Evolutionary conservation across 2,888 invertebrate species (phyloP), one percentile per base, ranked within the genome.

Genomic region (Zele albiditarsus): DNA sequence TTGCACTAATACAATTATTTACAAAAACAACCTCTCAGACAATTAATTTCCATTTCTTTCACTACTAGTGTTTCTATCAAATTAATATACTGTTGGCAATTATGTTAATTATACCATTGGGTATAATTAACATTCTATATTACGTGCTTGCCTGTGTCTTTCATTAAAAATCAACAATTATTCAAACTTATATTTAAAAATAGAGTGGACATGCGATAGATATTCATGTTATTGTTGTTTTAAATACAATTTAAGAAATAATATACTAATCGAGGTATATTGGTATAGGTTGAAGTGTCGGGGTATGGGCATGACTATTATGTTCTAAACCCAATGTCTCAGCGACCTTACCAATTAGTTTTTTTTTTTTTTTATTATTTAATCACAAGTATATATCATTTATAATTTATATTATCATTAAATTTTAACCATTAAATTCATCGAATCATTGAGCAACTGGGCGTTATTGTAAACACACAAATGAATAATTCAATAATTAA

Each of bases 311-410:
- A 88, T 87, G 86, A 87, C 82, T 84, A 83, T 83, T 84, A 86
- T 82, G 83, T 82, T 85, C 70, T 78, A 86, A 80, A 87, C 88
- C 89, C 88, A 89, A 85, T 89, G 88, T 88, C 89, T 89, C 89
- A 88, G 89, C 87, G 88, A 89, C 88, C 89, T 88, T 88, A 78
- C 67, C 70, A 77, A 67, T 75, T 71, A 77, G 60, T 73, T 12
- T 12, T 38, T 63, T 72, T 69, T 49, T 75, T 71, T 53, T 62
- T 53, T 70, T 25, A 71, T 75, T 60, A 62, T 71, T 5, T 71
- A 60, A 66, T 57, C 6, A 33, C 3, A 60, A 25, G 10, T 53
- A 38, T 20, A 28, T n/a, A 69, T 60, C 20, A 53, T 60, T 25
- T 25, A 60, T 23, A 31, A 62, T 67, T 12, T 25, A 49, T 68